Conservation (phyloP, 2,888 invertebrate species). For the Embidobia sp. region DNA sequence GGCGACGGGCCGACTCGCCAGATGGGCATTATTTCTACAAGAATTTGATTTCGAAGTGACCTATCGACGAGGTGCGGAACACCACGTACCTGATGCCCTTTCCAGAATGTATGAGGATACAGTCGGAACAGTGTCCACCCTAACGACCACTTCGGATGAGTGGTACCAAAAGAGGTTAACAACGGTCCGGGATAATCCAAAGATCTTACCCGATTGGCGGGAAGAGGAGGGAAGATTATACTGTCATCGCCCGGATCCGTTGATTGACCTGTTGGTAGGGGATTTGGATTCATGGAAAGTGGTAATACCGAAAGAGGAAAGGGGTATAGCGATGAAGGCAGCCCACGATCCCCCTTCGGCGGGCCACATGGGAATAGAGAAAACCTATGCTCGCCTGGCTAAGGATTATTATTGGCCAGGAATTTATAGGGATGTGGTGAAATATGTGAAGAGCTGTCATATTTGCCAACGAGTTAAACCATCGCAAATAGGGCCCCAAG, state of each 20-base stretch:
- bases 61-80: background rate
- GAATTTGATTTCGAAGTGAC: background rate
- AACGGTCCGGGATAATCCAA: no score
- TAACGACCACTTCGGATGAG: background rate
- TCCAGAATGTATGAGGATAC: background rate
- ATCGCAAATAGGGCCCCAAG: background rate
- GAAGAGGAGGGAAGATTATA: no score
- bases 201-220: background rate
- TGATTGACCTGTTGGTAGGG: background rate
- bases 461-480: background rate
- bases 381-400: no score
- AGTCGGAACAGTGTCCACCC: background rate
- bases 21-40: background rate
- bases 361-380: no score
- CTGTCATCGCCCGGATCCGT: background rate
- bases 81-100: slow-evolving; percentile 1
- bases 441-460: background rate
- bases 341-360: background rate
- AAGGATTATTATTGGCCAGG: no score
- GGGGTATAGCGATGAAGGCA: background rate
- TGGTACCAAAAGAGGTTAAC: background rate
- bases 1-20: slow-evolving; percentile 60
- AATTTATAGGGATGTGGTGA: no score
- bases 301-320: background rate
- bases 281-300: background rate